Base-by-base conservation (phyloP, 2,797 vertebrate species). In the Scarus forsteni region DNA sequence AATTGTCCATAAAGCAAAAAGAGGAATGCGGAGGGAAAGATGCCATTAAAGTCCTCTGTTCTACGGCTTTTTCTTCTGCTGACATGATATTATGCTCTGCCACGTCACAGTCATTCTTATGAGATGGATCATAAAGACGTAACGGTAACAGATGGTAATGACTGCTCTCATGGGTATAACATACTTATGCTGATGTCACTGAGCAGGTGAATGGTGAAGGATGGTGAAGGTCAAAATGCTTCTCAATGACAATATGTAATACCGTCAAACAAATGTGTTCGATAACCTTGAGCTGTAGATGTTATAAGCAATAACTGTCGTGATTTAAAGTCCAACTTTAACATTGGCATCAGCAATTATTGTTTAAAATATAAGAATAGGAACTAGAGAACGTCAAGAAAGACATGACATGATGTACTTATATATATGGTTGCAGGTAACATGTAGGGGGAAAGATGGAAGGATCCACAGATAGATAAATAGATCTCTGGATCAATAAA, bases 51-150 rank as follows among this genome's bases (percentile, higher is more conserved):
- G 51, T 13, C 60, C 27, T 35, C 48, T 42, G 52, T 19, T n/a
- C 13, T 2, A 6, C 10, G 10, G 27, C 7, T 34, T 46, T 3
- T 11, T 38, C 19, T 63, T 66, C 54, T 48, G 65, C 45, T 58
- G 58, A 68, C 64, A 48, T 16, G 48, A 52, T 68, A 13, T 70
- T 55, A 65, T 66, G 40, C 51, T 36, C 40, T 45, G 12, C 11
- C 14, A 5, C 61, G 40, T 57, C 62, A 35, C 40, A 66, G 53
- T 53, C 52, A 53, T 4, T 44, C 55, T 39, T 53, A 50, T 35
- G 15, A 34, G 38, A 63, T n/a, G 7, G 14, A 42, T 46, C 27
- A 13, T 3, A n/a, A 44, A 39, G 44, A 53, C n/a, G n/a, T 50
- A 7, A 60, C n/a, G 44, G 40, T 14, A 12, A 12, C 12, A 2